phyloP scores from a whole-genome alignment of 2,797 vertebrate genomes.

The Hydrocynus forskahlii region DNA sequence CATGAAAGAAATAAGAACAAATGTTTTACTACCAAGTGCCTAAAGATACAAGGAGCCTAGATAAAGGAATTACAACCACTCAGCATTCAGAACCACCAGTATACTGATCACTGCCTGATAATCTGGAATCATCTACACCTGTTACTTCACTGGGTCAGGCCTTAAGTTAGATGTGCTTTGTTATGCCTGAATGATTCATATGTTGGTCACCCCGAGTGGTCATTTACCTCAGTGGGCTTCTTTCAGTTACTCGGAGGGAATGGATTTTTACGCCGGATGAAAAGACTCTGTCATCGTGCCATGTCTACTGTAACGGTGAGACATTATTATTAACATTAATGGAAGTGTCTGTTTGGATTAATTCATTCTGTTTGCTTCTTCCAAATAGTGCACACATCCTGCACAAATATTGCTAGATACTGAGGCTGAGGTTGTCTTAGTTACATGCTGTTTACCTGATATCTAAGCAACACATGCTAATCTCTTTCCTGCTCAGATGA shows the following conservation, averaged over 20 bases:
- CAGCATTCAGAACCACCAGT: no score
- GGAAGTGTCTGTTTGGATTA: neutral
- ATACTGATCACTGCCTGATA: no score
- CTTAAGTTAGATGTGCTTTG: no score
- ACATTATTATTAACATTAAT: neutral
- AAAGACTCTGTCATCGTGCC: constrained; percentile 82
- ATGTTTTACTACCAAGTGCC: no score
- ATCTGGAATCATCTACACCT: no score
- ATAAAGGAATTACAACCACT: no score
- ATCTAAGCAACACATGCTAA: constrained; percentile 10
- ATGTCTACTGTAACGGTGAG: constrained; percentile 81
- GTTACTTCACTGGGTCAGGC: no score
- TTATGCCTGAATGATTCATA: no score
- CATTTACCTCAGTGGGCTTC: neutral
- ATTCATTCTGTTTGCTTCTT: neutral
- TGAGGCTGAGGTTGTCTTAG: neutral
- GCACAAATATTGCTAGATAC: constrained; percentile 42
- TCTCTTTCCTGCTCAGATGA: constrained; percentile 21
- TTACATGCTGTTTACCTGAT: neutral
- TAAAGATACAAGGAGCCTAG: no score
- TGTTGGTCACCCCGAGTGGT: no score
- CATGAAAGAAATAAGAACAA: no score
- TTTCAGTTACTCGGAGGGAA: constrained; percentile 86
- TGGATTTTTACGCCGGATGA: constrained; percentile 81
- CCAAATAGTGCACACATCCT: constrained; percentile 17